Evolutionary conservation across 2,113 vertebrate genomes (phyloP), one percentile per base, ranked within the genome.

Genomic region (Fregetta grallaria): DNA sequence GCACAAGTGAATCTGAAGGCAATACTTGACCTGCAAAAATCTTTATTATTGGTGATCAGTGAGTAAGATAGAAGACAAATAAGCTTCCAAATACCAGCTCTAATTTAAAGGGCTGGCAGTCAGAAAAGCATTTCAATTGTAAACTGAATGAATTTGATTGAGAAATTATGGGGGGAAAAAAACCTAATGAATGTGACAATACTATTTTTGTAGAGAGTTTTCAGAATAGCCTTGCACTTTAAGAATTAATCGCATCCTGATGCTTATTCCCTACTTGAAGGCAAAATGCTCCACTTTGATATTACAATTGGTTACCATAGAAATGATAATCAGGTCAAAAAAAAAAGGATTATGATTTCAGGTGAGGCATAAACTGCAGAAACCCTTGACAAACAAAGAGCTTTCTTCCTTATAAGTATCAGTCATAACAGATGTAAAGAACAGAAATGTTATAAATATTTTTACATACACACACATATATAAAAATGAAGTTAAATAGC

Each of bases 291-390:
- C 15, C n/a, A 42, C 88, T 95, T 85, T 92, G 18, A 52, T 94
- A 87, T 94, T 92, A 90, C 27, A 95, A 70, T 47, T 82, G 56
- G 61, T 86, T 97, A 74, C 53, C 89, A 80, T 70, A 94, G 93
- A 97, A 97, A 94, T 94, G 3, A 91, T 94, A 91, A 95, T 88
- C 30, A 71, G 65, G 9, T 81, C 38, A 73, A 63, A 97, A 97
- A 83, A n/a, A 63, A 59, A 87, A 85, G 13, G 11, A 82, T 82
- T 93, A 93, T 29, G 10, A 76, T 80, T 96, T 97, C 68, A 92
- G 34, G 29, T 87, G 50, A 83, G 45, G 19, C 71, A 90, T 36
- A 90, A 96, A 13, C 85, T 94, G 47, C 19, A 91, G n/a, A 29
- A 96, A 80, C 1, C 12, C 21, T 83, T 85, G 73, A 38, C 42